A percentile compares a stretch with the other conserved stretches of the same genome.
Evolutionary conservation across 2,797 vertebrate species (phyloP).

Genomic region (Schizopygopsis malacanthus): DNA sequence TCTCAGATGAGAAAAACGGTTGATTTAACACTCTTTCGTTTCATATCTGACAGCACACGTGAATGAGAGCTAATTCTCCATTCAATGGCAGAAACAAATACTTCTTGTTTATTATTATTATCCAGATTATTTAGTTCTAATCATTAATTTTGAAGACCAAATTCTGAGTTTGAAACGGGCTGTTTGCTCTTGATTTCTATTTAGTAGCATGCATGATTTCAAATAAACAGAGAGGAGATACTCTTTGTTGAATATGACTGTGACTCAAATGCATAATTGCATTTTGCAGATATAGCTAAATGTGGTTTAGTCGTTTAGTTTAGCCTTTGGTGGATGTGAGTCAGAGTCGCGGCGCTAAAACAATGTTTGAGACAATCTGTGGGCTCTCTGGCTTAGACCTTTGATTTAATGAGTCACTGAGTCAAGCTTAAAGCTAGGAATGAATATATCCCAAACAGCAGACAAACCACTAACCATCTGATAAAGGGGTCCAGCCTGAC

Average conservation of each 20-base stretch:
- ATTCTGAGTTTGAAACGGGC: background rate
- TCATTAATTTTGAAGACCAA: constrained; percentile 32
- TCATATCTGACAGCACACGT: too few species aligned
- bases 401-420: constrained; percentile 64
- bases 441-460: constrained; percentile 59
- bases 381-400: constrained; percentile 53
- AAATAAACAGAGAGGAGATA: constrained; percentile 43
- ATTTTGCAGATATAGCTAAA: too few species aligned
- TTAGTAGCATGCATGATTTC: constrained; percentile 29
- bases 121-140: background rate
- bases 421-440: constrained; percentile 56
- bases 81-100: constrained; percentile 11
- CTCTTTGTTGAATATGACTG: background rate
- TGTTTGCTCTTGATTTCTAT: constrained; percentile 20
- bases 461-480: constrained; percentile 53
- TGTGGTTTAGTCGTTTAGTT: too few species aligned
- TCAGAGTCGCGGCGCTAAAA: constrained; percentile 44
- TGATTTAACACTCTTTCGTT: constrained; percentile 30
- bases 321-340: constrained; percentile 19
- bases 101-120: background rate
- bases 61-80: constrained; percentile 33
- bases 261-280: too few species aligned
- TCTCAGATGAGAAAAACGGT: constrained; percentile 17
- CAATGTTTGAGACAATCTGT: constrained; percentile 43
- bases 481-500: constrained; percentile 41